A percentile compares a stretch with the other conserved stretches of the same genome.
phyloP scores from a whole-genome alignment of 2,113 vertebrate species.

The Heliornis fulica region DNA sequence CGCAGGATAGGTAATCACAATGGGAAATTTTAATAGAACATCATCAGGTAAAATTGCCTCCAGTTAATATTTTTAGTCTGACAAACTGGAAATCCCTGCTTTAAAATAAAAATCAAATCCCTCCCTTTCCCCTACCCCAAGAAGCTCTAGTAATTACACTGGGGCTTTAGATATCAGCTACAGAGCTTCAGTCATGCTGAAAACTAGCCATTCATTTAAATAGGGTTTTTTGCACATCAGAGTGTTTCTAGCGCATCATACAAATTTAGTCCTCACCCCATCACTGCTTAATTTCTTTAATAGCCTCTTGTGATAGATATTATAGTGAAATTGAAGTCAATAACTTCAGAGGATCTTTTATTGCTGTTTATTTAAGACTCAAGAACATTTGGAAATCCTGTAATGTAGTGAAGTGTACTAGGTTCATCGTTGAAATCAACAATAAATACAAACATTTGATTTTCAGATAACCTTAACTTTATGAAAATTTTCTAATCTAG shows the following conservation, averaged over 20 bases:
- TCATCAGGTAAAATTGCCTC: background rate
- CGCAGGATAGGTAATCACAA: background rate
- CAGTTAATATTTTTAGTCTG: background rate
- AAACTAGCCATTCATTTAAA: background rate
- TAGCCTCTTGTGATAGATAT: background rate
- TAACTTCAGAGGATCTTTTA: background rate
- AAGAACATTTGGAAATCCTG: background rate
- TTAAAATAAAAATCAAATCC: background rate
- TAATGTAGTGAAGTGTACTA: background rate
- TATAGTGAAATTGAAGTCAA: background rate
- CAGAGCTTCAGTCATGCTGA: background rate
- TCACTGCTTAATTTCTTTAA: slow-evolving; percentile 2
- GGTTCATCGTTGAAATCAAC: background rate
- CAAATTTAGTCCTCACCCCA: background rate
- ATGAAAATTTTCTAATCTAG: background rate
- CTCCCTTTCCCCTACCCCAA: rapidly evolving
- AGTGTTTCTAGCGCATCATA: background rate
- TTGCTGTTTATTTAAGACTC: background rate
- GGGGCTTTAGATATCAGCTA: background rate
- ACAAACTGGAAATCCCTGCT: background rate
- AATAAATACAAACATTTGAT: background rate
- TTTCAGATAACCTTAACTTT: background rate
- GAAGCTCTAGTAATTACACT: background rate
- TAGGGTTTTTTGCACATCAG: background rate
- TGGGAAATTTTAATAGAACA: background rate